A percentile compares a stretch with the other conserved stretches of the same genome.
These are phyloP conservation scores for Heteractis magnifica DNA, from an alignment of 92 coral and sea anemone species.

Conservation along the genomic window DNA sequence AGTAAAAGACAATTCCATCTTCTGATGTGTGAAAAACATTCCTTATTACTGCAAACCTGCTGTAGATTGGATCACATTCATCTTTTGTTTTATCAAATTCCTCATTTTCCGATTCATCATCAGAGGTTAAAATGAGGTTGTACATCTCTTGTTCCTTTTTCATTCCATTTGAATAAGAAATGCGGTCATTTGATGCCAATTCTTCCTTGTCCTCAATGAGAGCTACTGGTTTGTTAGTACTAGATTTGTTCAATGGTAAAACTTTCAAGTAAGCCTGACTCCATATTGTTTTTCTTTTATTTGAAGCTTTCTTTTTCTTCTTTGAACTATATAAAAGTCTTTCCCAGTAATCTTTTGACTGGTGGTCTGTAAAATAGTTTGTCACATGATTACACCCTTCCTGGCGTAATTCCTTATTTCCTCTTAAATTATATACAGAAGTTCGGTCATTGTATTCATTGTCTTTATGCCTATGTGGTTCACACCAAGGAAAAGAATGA, in stretches of 20 bases:
- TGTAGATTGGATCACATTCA: conserved; percentile 56
- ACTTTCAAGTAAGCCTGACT: conserved; percentile 19
- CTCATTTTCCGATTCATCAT: conserved; percentile 40
- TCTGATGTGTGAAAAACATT: conserved; percentile 79
- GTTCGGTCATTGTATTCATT: not conserved
- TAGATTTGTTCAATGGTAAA: not conserved
- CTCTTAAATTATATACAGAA: not conserved
- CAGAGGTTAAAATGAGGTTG: conserved; percentile 9
- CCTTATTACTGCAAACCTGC: conserved; percentile 46
- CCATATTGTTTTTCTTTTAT: conserved; percentile 13
- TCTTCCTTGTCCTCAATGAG: not conserved
- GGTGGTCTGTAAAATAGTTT: not conserved
- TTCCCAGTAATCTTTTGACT: conserved; percentile 31
- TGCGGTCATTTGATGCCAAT: not conserved
- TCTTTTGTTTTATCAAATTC: conserved; percentile 12
- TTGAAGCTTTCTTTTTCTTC: conserved; percentile 19
- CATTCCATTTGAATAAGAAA: not conserved
- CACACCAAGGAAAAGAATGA: not conserved
- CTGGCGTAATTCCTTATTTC: not conserved
- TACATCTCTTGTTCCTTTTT: not conserved
- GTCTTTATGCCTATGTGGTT: not conserved
- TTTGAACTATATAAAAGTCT: not conserved
- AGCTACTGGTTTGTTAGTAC: not conserved
- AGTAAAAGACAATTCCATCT: conserved; percentile 73
- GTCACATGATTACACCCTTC: not conserved